phyloP scores from a whole-genome alignment of 2,888 invertebrate genomes.

The Metellina segmentata region DNA sequence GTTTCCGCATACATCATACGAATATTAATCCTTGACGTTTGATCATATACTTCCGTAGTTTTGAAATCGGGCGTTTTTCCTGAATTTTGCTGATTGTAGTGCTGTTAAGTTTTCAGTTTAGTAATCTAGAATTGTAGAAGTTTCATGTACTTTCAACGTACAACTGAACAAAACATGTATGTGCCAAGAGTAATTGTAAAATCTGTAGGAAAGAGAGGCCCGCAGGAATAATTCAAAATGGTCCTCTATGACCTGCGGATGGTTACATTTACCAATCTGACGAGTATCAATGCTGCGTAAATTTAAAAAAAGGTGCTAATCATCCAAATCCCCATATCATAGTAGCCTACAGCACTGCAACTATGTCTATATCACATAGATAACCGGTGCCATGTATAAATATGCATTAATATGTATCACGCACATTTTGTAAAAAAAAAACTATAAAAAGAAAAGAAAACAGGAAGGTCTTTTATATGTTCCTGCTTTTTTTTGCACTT shows the following conservation, averaged over 20 bases:
- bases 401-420: slow-evolving; percentile 40
- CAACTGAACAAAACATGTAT: slow-evolving; percentile 74
- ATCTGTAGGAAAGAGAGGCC: slow-evolving; percentile 47
- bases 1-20: background rate
- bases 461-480: no score
- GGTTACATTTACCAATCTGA: slow-evolving; percentile 68
- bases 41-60: background rate
- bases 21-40: no score
- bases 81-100: slow-evolving; percentile 14
- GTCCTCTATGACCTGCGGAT: slow-evolving; percentile 56
- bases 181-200: slow-evolving; percentile 73
- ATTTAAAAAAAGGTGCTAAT: slow-evolving; percentile 69
- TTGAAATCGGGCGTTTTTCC: background rate
- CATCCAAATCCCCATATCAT: slow-evolving; percentile 71
- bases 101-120: background rate
- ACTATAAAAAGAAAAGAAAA: background rate
- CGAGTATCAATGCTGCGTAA: slow-evolving; percentile 63
- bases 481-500: no score
- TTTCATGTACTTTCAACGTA: slow-evolving; percentile 15
- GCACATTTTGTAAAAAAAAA: slow-evolving; percentile 57
- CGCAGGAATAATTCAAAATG: background rate
- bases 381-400: slow-evolving; percentile 48
- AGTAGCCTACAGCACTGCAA: slow-evolving; percentile 34
- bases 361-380: slow-evolving; percentile 34
- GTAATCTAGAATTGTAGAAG: slow-evolving; percentile 34